phyloP scores from a whole-genome alignment of 2,113 vertebrate species.

The Scomber scombrus region DNA sequence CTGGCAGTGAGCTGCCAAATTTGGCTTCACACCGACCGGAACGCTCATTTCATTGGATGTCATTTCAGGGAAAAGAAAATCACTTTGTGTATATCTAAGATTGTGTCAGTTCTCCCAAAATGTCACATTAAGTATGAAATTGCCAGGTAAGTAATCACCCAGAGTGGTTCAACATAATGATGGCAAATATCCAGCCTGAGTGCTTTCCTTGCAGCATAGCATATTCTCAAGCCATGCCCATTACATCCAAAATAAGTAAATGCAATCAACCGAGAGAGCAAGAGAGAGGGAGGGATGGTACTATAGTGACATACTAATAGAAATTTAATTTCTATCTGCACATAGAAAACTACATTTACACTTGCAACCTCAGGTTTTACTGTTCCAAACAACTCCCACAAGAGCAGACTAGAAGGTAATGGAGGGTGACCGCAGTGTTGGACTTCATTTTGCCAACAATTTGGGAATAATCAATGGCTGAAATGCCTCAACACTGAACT shows the following conservation, averaged over 20 bases:
- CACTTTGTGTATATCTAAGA: conserved; percentile 22
- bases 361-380: conserved; percentile 20
- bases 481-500: conserved; percentile 28
- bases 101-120: conserved; percentile 27
- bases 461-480: conserved; percentile 55
- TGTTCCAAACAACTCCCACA: conserved; percentile 52
- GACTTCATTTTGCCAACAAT: conserved; percentile 52
- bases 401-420: conserved; percentile 53
- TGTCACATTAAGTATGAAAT: conserved; percentile 52
- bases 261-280: conserved; percentile 38
- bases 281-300: neutral
- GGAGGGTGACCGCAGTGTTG: conserved; percentile 53
- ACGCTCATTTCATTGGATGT: conserved; percentile 21
- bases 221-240: conserved; percentile 43
- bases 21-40: neutral
- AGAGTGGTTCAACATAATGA: conserved; percentile 51
- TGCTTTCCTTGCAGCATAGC: conserved; percentile 36
- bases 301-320: conserved; percentile 45
- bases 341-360: conserved; percentile 37
- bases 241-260: conserved; percentile 58
- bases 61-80: conserved; percentile 11
- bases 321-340: conserved; percentile 50
- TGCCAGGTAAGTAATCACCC: conserved; percentile 50
- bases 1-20: conserved; percentile 28
- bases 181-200: conserved; percentile 46